Evolutionary conservation across 2,797 vertebrate genomes (phyloP), one percentile per base, ranked within the genome.

Genomic region (Gallinago stenura): DNA sequence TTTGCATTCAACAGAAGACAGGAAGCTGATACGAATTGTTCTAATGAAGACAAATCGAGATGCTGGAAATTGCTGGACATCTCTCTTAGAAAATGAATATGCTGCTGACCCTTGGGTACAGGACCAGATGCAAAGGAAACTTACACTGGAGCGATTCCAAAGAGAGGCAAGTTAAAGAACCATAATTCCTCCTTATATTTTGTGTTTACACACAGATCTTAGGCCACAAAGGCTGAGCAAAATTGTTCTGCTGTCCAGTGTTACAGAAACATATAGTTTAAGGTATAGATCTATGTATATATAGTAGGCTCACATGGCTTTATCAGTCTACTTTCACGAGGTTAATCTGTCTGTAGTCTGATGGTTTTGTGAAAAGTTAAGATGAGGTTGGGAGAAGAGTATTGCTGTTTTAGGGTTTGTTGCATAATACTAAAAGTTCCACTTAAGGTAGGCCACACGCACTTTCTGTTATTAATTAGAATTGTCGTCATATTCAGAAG

Each of bases 61-160:
- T 45, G 99, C 99, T 37, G 99, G 99, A 35, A 99, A 99, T 92
- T 99, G 99, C 90, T 99, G 99, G 99, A 98, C 98, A 3, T 99
- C 99, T n/a, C 98, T 99, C 87, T 92, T 99, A 96, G 99, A 99
- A 97, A 99, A 99, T 31, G 98, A 99, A 71, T 99, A 99, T 81
- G 97, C 98, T 81, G 99, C 99, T 4, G 99, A 99, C 50, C 98
- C 99, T 15, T 99, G 98, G 99, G 98, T 99, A 7, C 99, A 99
- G 97, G 99, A 99, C 96, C 99, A 99, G 97, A 99, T 99, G 99
- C 99, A 99, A 97, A 99, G 98, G 90, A 99, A 99, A 78, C 99
- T 99, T 35, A 99, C 99, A 1, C 96, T 99, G 90, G 99, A 99
- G 98, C 97, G 99, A 95, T 99, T 99, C 95, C 99, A 99, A 89